Percentiles rank a stretch among this genome's conserved stretches.
Conservation (phyloP, 2,888 invertebrate genomes). For the Adela reaumurella region DNA sequence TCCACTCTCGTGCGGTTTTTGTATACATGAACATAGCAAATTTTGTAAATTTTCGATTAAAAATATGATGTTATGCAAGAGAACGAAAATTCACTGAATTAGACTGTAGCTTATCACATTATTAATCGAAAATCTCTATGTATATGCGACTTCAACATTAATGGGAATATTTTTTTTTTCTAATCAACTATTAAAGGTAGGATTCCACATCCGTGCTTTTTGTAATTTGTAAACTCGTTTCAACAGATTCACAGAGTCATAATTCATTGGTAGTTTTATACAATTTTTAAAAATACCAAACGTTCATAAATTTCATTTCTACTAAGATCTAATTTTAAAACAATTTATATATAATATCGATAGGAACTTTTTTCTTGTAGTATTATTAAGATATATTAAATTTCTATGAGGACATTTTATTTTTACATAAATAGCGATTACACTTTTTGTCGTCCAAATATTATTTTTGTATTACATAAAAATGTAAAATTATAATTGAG, state of each 20-base stretch:
- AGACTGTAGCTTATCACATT: no score
- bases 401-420: constrained; percentile 41
- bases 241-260: constrained; percentile 25
- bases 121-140: not conserved
- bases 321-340: constrained; percentile 56
- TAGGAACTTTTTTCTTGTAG: constrained; percentile 58
- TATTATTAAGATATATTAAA: constrained; percentile 53
- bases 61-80: no score
- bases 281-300: constrained; percentile 53
- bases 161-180: not conserved
- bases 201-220: constrained; percentile 53
- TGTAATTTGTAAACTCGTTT: constrained; percentile 29
- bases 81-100: no score
- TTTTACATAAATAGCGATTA: constrained; percentile 57
- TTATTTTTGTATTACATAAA: no score
- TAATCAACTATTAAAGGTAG: constrained; percentile 25
- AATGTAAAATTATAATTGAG: no score
- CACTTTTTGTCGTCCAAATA: constrained; percentile 20
- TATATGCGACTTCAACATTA: not conserved
- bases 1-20: not conserved
- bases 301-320: constrained; percentile 53
- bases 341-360: constrained; percentile 56
- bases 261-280: constrained; percentile 34
- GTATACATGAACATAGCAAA: not conserved
- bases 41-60: no score